Evolutionary conservation across 2,797 vertebrate genomes (phyloP), one percentile per base, ranked within the genome.

Genomic region (Atherinosoma microstoma): DNA sequence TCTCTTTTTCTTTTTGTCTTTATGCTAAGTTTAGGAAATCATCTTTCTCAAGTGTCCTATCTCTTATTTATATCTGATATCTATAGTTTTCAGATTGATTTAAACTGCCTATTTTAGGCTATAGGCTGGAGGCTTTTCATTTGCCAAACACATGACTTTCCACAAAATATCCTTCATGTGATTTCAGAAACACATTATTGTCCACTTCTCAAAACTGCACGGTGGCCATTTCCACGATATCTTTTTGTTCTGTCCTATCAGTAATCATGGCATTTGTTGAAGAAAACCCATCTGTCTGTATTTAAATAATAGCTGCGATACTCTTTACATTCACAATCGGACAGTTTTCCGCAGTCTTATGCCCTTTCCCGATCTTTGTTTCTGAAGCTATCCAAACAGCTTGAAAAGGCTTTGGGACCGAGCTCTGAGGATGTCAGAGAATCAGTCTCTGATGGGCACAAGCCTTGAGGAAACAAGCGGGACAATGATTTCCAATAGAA

Each of bases 401-500:
- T 63, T 57, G 56, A 78, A 67, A 79, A 56, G 29, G 53, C 34
- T 62, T 38, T 60, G 75, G 58, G 76, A 40, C 69, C 22, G 51
- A 67, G 65, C 63, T 77, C 75, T 60, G 72, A 81, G 83, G 74
- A 32, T 77, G 80, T 81, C 79, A 54, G 64, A 56, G 73, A 68
- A 62, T 83, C 82, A 81, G 73, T 80, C 82, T 83, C 84, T 84
- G 89, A 92, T 87, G 79, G 70, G 76, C 79, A 83, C 65, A 86
- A 79, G 88, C 79, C 90, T 89, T 27, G 27, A 88, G 80, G 87
- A 92, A 93, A 91, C 84, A 90, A 89, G 82, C 54, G 34, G 58
- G 59, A 57, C 58, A 94, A 90, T 85, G 92, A 94, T 93, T 93
- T 93, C 92, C 92, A 87, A 93, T 90, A 90, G 79, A 65, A 78